Conservation (phyloP, 92 coral and sea anemone species). For the Parazoanthus darwini region DNA sequence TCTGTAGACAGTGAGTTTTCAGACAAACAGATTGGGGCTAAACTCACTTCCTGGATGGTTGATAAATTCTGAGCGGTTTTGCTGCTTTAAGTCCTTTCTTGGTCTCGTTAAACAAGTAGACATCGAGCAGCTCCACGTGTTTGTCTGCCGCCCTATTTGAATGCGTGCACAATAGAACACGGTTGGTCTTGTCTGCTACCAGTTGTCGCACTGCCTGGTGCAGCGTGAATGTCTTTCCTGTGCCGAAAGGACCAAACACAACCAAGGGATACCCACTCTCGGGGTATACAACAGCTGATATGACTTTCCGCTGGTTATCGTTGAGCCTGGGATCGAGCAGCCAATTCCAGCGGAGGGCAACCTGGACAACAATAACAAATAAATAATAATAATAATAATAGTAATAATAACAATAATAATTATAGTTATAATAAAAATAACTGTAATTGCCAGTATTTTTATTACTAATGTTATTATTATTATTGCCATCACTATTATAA, state of each 20-base stretch:
- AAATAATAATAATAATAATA: background rate
- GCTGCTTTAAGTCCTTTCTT: conserved; percentile 44
- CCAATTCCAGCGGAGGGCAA: conserved; percentile 9
- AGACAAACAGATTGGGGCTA: background rate
- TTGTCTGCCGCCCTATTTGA: conserved; percentile 94
- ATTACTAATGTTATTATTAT: too few relatives aligned
- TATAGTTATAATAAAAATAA: too few relatives aligned
- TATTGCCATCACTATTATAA: too few relatives aligned
- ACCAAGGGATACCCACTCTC: conserved; percentile 80
- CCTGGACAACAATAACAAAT: background rate
- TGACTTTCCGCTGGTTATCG: conserved; percentile 56
- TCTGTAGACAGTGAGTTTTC: background rate
- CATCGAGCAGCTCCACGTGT: conserved; percentile 73
- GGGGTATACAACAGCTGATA: conserved; percentile 49
- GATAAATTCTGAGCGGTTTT: conserved; percentile 60
- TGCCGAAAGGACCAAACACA: conserved; percentile 97
- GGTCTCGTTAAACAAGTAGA: conserved; percentile 43
- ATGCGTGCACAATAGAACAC: conserved; percentile 90
- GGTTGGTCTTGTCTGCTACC: conserved; percentile 58
- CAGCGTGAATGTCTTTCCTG: conserved; percentile 92
- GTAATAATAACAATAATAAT: too few relatives aligned
- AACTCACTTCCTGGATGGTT: conserved; percentile 40
- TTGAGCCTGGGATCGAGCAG: conserved; percentile 60
- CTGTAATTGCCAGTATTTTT: too few relatives aligned
- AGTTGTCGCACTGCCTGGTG: conserved; percentile 76